Evolutionary conservation across 2,113 vertebrate species (phyloP).

Genomic region (Pedetes capensis): DNA sequence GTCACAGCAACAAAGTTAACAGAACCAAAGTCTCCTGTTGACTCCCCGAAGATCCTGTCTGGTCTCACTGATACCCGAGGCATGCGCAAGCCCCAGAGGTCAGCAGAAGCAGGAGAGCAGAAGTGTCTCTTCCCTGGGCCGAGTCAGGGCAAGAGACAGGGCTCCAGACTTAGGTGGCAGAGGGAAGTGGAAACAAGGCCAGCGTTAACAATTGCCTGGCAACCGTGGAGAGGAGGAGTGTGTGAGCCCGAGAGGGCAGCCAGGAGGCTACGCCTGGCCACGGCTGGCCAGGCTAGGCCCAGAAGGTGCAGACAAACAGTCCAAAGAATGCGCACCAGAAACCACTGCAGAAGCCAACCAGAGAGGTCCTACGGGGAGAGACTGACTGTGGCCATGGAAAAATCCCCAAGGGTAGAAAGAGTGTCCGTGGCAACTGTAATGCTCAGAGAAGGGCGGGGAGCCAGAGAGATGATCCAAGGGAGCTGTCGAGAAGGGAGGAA

Average conservation of each 20-base stretch:
- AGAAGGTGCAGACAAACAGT: background rate
- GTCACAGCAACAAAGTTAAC: background rate
- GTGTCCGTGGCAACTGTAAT: accelerated
- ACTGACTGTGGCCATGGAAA: accelerated
- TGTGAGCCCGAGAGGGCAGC: no score
- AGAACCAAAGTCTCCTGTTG: background rate
- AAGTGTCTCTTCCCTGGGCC: background rate
- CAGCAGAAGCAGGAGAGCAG: background rate
- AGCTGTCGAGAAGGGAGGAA: background rate
- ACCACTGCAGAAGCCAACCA: background rate
- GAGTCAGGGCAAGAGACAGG: background rate
- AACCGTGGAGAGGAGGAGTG: background rate
- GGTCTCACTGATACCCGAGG: background rate
- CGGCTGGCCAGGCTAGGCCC: no score
- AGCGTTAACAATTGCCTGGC: background rate
- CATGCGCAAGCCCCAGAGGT: background rate
- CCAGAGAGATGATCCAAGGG: accelerated
- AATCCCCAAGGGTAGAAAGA: background rate
- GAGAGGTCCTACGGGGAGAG: background rate
- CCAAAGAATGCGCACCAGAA: background rate
- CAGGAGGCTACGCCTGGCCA: no score
- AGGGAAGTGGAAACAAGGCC: background rate
- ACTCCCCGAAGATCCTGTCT: background rate
- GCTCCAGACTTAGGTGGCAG: background rate
- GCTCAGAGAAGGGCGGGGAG: background rate